Evolutionary conservation across 2,888 invertebrate species (phyloP).

Genomic region (Dascillus cervinus): DNA sequence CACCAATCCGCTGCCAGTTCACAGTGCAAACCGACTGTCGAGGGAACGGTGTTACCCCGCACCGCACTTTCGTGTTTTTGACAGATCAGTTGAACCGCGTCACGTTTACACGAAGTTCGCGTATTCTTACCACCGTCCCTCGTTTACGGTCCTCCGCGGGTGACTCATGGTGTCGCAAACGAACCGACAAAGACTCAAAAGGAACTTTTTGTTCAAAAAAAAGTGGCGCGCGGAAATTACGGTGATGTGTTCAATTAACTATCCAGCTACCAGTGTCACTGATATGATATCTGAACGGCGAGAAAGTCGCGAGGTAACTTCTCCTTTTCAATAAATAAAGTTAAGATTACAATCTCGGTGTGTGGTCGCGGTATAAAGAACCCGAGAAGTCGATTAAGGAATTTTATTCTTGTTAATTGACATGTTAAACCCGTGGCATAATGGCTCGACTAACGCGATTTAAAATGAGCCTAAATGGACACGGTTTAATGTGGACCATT

Average conservation of each 20-base stretch:
- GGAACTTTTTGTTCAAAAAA: constrained; percentile 3
- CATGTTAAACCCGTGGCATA: constrained; percentile 33
- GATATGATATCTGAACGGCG: constrained; percentile 18
- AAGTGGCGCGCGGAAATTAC: constrained; percentile 6
- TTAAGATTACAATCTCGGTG: constrained; percentile 15
- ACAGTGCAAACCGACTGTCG: constrained; percentile 40
- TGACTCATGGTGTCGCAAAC: no score
- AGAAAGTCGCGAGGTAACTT: constrained; percentile 20
- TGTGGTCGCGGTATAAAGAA: constrained; percentile 25
- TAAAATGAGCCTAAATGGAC: constrained; percentile 32
- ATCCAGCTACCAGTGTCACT: constrained; percentile 16
- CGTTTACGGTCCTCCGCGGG: neutral
- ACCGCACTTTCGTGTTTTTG: constrained; percentile 28
- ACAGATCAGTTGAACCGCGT: constrained; percentile 32
- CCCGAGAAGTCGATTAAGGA: constrained; percentile 24
- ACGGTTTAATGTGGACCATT: constrained; percentile 33
- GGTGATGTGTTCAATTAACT: constrained; percentile 21
- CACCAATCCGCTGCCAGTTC: constrained; percentile 40
- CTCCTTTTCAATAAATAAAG: constrained; percentile 13
- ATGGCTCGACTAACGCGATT: constrained; percentile 24
- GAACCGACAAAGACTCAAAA: no score
- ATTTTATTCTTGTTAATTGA: constrained; percentile 36
- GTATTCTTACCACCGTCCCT: constrained; percentile 26
- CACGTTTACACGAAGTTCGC: constrained; percentile 31
- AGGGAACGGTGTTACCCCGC: constrained; percentile 28